Base-by-base conservation (phyloP, 2,113 vertebrate genomes). In the Paraplagusia blochii region DNA sequence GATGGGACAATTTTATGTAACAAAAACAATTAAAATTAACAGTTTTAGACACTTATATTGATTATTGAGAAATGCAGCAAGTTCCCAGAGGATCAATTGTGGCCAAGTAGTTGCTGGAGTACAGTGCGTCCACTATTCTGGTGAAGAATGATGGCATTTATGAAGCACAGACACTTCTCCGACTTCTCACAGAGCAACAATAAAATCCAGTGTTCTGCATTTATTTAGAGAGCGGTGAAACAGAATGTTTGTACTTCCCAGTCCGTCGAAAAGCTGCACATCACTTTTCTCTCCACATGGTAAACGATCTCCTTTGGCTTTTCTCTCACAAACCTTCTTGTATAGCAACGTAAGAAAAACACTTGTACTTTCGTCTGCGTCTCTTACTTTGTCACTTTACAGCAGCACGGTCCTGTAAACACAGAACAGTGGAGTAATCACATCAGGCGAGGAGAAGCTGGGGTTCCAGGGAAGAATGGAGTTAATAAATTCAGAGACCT, bases 71-170 rank as follows among this genome's bases (percentile, higher is more conserved):
- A 5, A 42, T 40, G 11, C 11, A 43, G 11, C 34, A 55, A 58
- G 63, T 44, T 36, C 34, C 45, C 22, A 5, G 53, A 64, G 55
- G 54, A 42, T 34, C 9, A 43, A 40, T 66, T 63, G 68, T 57
- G 38, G 57, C 51, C 16, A 36, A 55, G 74, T 51, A 51, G 17
- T 60, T 63, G 9, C 19, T 59, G 64, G 60, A 29, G 22, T 29
- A 85, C 69, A 82, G 69, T 60, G 68, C 72, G 67, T 34, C 53
- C 61, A 72, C 66, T 81, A 65, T 75, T 73, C 76, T 53, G 45
- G 1, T 17, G n/a, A 85, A 78, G 80, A 86, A 88, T 81, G 79
- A 74, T 66, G 78, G 46, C 80, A 81, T 86, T 85, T 82, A 77
- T 74, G 53, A 69, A 67, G 65, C 15, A 53, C 36, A 50, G 58